Conservation (phyloP, 2,797 vertebrate species). For the Siniperca obscura region DNA sequence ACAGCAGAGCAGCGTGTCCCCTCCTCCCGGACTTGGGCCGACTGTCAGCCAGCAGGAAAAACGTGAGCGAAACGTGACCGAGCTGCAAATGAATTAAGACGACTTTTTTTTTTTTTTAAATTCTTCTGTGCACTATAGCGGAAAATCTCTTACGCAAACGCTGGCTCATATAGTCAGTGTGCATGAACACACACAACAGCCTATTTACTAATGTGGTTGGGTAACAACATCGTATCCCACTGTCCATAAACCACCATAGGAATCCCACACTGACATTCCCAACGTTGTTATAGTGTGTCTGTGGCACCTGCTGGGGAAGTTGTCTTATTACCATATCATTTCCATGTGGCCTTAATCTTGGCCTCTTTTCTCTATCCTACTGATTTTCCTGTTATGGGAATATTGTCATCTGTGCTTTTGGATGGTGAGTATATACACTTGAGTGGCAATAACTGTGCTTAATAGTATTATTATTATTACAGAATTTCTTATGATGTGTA, state of each 20-base stretch:
- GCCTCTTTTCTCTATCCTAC: neutral
- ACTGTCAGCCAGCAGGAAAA: conserved; percentile 64
- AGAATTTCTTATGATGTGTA: neutral
- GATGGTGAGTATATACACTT: neutral
- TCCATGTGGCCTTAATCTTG: neutral
- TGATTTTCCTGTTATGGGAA: neutral
- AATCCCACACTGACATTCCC: neutral
- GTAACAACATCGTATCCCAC: conserved; percentile 11
- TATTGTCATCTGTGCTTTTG: neutral
- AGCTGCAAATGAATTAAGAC: conserved; percentile 56
- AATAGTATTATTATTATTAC: neutral
- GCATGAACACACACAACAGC: conserved; percentile 35
- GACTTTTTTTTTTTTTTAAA: neutral
- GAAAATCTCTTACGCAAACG: conserved; percentile 62
- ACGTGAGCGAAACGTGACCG: conserved; percentile 81
- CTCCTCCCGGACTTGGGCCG: conserved; percentile 54
- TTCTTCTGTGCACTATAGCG: conserved; percentile 36
- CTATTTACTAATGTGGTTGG: conserved; percentile 32
- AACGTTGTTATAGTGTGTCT: neutral
- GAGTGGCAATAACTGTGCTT: neutral
- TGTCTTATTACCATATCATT: neutral
- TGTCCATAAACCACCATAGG: conserved; percentile 15
- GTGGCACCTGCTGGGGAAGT: neutral
- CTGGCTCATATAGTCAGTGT: conserved; percentile 26
- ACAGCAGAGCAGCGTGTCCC: conserved; percentile 44